These are phyloP conservation scores for Ctenoplectra terminalis DNA, from an alignment of 1,140 invertebrate genomes.

Conservation along the genomic window DNA sequence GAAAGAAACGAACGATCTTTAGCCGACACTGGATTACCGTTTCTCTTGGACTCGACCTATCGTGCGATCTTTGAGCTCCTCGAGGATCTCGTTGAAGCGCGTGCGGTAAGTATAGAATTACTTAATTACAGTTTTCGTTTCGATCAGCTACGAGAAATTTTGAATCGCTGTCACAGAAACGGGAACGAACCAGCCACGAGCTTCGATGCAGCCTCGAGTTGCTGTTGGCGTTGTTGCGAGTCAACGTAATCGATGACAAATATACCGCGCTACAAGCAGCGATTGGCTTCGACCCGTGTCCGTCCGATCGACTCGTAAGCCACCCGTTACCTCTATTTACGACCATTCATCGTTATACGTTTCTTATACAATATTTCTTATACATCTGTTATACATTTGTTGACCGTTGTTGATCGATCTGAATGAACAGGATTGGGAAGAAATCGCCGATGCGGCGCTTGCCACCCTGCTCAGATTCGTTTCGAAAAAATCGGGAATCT, in stretches of 20 bases:
- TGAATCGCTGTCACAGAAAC: slow-evolving; percentile 72
- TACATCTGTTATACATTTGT: no score
- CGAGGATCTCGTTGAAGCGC: slow-evolving; percentile 70
- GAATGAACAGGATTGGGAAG: slow-evolving; percentile 77
- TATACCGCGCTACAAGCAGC: slow-evolving; percentile 73
- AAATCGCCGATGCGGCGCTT: slow-evolving; percentile 73
- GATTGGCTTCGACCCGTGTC: slow-evolving; percentile 71
- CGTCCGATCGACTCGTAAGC: slow-evolving; percentile 73
- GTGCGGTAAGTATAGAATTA: slow-evolving; percentile 60
- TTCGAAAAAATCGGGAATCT: slow-evolving; percentile 38
- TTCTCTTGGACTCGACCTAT: slow-evolving; percentile 73
- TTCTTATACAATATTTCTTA: no score
- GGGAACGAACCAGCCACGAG: slow-evolving; percentile 64
- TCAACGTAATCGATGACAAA: slow-evolving; percentile 71
- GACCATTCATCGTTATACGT: neutral
- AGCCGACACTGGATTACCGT: slow-evolving; percentile 66
- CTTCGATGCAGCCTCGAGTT: slow-evolving; percentile 67
- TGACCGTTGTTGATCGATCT: no score
- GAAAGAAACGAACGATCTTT: slow-evolving; percentile 73
- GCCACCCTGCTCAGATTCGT: slow-evolving; percentile 49
- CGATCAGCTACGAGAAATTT: no score
- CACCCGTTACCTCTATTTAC: no score
- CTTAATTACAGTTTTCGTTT: no score
- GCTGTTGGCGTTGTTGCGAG: slow-evolving; percentile 66
- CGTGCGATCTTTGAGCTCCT: slow-evolving; percentile 65